phyloP scores from a whole-genome alignment of 2,113 vertebrate genomes.

The Psophia crepitans region DNA sequence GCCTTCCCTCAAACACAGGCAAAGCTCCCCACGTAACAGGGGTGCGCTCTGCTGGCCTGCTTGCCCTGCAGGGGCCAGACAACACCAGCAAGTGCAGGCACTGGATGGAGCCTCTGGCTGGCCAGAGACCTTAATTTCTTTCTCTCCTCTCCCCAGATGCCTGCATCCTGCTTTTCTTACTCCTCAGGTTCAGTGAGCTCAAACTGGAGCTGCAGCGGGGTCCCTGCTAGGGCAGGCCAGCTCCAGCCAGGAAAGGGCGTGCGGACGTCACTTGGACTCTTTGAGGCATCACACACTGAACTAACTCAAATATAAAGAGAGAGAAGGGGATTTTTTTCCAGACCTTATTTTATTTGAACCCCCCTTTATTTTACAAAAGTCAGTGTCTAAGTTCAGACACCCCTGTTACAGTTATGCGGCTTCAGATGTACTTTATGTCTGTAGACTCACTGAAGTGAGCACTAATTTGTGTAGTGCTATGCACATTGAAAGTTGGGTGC shows the following conservation, averaged over 20 bases:
- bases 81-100: rapidly evolving
- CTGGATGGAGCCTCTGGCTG: neutral
- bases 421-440: neutral
- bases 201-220: neutral
- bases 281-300: neutral
- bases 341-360: neutral
- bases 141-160: neutral
- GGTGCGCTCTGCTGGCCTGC: rapidly evolving
- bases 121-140: neutral
- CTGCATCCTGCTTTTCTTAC: neutral
- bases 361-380: neutral
- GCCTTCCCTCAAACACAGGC: neutral
- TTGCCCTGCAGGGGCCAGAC: neutral
- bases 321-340: neutral
- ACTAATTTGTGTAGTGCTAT: neutral
- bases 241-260: neutral
- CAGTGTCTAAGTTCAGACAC: neutral
- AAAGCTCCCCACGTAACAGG: rapidly evolving
- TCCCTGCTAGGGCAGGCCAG: neutral
- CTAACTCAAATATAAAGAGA: neutral
- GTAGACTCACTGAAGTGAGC: neutral
- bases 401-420: neutral
- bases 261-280: neutral
- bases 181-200: neutral
- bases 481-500: neutral